Evolutionary conservation across 2,797 vertebrate genomes (phyloP).

Genomic region (Anableps anableps): DNA sequence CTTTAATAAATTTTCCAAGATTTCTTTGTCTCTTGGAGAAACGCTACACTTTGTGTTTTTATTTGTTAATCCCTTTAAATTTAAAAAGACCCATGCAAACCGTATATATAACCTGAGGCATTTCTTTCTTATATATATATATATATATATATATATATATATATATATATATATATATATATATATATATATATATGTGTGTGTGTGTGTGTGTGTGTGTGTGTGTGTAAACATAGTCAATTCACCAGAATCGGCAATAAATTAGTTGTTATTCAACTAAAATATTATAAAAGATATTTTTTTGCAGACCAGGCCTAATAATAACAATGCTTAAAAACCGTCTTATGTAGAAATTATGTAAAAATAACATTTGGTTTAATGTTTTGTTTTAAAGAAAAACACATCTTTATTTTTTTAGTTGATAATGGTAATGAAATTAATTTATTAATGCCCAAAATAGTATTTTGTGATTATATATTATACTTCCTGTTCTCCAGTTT

Average conservation of each 20-base stretch:
- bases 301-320: background rate
- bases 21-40: constrained; percentile 19
- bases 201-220: too few relatives aligned
- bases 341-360: background rate
- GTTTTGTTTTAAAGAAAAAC: background rate
- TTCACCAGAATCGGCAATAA: background rate
- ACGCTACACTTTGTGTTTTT: constrained; percentile 21
- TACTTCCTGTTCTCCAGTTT: background rate
- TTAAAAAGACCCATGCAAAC: background rate
- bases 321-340: background rate
- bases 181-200: too few relatives aligned
- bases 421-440: background rate
- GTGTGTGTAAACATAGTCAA: background rate
- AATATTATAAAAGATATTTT: background rate
- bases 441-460: background rate
- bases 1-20: constrained; percentile 84
- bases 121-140: background rate
- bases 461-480: background rate
- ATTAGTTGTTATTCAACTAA: background rate
- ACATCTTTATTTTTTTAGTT: background rate
- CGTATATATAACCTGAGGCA: background rate
- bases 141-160: too few relatives aligned
- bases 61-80: background rate
- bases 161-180: too few relatives aligned
- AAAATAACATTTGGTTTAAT: background rate